Evolutionary conservation across 2,888 invertebrate species (phyloP).

Genomic region (Adela reaumurella): DNA sequence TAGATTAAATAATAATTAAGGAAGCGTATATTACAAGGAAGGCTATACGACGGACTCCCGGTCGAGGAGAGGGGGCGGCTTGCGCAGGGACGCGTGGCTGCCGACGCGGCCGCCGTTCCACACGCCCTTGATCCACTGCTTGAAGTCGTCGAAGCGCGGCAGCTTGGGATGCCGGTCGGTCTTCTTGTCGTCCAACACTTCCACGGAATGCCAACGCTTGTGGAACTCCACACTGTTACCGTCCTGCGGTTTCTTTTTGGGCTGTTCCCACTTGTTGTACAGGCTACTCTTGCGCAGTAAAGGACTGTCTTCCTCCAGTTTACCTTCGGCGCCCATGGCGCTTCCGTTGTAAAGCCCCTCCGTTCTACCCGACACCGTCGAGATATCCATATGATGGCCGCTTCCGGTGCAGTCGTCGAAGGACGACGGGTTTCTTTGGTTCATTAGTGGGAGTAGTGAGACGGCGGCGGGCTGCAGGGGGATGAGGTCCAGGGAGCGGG

Average conservation of each 20-base stretch:
- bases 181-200: conserved; percentile 55
- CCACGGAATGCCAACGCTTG: conserved; percentile 78
- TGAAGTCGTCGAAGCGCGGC: conserved; percentile 64
- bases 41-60: conserved; percentile 46
- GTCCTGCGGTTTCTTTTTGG: conserved; percentile 37
- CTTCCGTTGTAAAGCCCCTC: conserved; percentile 36
- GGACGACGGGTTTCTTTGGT: conserved; percentile 15
- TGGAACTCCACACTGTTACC: conserved; percentile 48
- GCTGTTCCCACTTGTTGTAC: conserved; percentile 32
- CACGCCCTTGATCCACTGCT: conserved; percentile 71
- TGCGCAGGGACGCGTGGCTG: conserved; percentile 49
- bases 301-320: conserved; percentile 37
- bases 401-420: conserved; percentile 17
- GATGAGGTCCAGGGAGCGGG: conserved; percentile 28
- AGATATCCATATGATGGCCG: conserved; percentile 29
- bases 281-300: conserved; percentile 43
- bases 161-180: conserved; percentile 50
- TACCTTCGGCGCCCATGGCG: conserved; percentile 32
- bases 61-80: conserved; percentile 44
- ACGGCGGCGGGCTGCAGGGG: conserved; percentile 21
- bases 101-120: conserved; percentile 69
- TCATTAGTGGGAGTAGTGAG: conserved; percentile 32
- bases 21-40: conserved; percentile 2
- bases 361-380: conserved; percentile 20
- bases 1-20: conserved; percentile 4